Conservation (phyloP, 2,888 invertebrate genomes). For the Glyphotaelius pellucidus region DNA sequence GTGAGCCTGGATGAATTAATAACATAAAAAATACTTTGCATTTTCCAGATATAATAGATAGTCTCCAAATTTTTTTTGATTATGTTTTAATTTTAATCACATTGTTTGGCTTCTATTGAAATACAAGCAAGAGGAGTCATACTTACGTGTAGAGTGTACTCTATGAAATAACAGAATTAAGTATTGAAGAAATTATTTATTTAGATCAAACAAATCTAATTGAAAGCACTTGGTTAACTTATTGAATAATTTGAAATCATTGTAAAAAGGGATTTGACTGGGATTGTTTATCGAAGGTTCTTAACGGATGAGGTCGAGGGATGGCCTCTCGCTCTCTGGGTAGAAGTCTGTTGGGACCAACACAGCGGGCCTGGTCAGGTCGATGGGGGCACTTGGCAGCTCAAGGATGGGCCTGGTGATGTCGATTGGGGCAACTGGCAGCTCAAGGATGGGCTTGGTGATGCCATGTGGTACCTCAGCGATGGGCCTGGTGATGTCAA, state of each 20-base stretch:
- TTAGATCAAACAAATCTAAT: not conserved
- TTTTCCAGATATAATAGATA: too few relatives aligned
- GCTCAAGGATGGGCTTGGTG: not conserved
- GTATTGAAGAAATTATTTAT: not conserved
- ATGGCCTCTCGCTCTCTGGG: constrained; percentile 13
- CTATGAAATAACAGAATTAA: not conserved
- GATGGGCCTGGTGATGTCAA: constrained; percentile 4
- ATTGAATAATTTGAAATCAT: not conserved
- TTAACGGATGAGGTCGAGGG: constrained; percentile 33
- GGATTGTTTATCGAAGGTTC: not conserved
- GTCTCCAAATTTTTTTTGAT: too few relatives aligned
- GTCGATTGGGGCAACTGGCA: not conserved
- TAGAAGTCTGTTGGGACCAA: not conserved
- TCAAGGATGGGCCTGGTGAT: constrained; percentile 19
- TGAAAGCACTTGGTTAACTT: not conserved
- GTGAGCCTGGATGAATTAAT: too few relatives aligned
- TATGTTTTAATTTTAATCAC: not conserved
- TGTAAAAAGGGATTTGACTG: not conserved
- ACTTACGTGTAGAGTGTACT: not conserved
- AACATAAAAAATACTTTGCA: too few relatives aligned
- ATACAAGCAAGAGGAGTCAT: not conserved
- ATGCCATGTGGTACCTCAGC: constrained; percentile 3
- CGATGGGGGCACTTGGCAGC: not conserved
- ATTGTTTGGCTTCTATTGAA: not conserved
- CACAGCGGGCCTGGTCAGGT: constrained; percentile 2